Percentiles rank a stretch among this genome's conserved stretches.
These are phyloP conservation scores for Limnodromus scolopaceus DNA, from an alignment of 2,797 vertebrate species.

Conservation along the genomic window DNA sequence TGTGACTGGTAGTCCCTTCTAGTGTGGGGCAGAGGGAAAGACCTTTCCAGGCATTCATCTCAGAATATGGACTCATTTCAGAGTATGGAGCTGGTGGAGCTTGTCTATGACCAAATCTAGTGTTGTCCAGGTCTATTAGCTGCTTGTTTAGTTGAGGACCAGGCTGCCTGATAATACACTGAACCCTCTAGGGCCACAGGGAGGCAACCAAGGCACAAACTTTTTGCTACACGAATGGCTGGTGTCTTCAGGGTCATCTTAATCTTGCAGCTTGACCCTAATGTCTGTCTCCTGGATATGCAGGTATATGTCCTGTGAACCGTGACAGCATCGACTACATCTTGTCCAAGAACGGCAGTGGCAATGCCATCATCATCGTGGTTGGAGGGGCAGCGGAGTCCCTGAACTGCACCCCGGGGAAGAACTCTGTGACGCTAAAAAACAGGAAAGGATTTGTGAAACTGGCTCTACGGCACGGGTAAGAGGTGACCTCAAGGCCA, in stretches of 20 bases:
- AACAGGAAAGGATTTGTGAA: slow-evolving; percentile 94
- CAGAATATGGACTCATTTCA: background rate
- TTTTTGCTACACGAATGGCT: background rate
- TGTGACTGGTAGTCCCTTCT: background rate
- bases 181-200: background rate
- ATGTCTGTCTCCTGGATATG: background rate
- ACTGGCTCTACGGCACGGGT: slow-evolving; percentile 92
- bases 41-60: background rate
- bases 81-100: background rate
- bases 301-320: slow-evolving; percentile 96
- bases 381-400: slow-evolving; percentile 95
- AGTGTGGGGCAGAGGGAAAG: background rate
- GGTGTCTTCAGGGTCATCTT: background rate
- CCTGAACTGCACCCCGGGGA: slow-evolving; percentile 88
- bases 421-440: slow-evolving; percentile 88
- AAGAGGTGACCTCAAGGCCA: background rate
- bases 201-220: background rate
- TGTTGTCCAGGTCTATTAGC: background rate
- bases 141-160: background rate
- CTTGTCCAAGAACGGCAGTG: slow-evolving; percentile 89
- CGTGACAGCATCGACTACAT: slow-evolving; percentile 94
- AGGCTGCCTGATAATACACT: background rate
- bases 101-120: background rate
- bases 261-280: background rate
- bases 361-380: slow-evolving; percentile 94